Base-by-base conservation (phyloP, 2,888 invertebrate genomes). In the Clusia tigrina region DNA sequence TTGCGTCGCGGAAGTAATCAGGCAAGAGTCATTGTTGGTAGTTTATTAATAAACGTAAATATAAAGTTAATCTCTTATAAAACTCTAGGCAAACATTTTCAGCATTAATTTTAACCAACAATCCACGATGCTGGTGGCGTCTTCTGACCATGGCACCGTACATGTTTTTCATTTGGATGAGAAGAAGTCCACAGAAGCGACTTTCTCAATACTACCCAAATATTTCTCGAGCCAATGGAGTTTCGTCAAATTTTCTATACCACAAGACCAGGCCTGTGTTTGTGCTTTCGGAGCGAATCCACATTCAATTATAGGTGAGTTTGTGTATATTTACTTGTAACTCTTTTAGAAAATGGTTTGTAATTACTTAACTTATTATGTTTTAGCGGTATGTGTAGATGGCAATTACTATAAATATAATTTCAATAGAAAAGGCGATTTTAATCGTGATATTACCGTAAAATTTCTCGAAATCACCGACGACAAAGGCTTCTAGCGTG, bases 211-310 rank as follows among this genome's bases (percentile, higher is more conserved):
- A 65, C 87, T 98, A 81, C 97, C 98, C 51, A 98, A 98, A 86
- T 98, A 98, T 85, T 98, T 98, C 85, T 95, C 95, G 74, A 97
- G 97, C 67, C 95, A 93, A 81, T 98, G 98, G 97, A 97, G 97
- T 83, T 98, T 97, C 85, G 95, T 96, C 82, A 96, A 96, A 85
- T 96, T 97, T 84, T 92, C 94, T 71, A 95, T 98, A 76, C 96
- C 97, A 17, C 93, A 95, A 79, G 95, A 95, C 46, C 93, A 96
- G 12, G 95, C 95, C 46, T 96, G 97, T 84, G 93, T 98, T 83
- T 98, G 98, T 86, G 97, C 98, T 69, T 98, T 98, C 87, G 97
- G 97, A 64, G 88, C 90, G 55, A 96, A 96, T 81, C 71, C 80
- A 6, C 94, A 95, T 85, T 95, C 96, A 77, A 94, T 98, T 74